A percentile compares a stretch with the other conserved stretches of the same genome.
Conservation (phyloP, 2,888 invertebrate species). For the Mantis religiosa region DNA sequence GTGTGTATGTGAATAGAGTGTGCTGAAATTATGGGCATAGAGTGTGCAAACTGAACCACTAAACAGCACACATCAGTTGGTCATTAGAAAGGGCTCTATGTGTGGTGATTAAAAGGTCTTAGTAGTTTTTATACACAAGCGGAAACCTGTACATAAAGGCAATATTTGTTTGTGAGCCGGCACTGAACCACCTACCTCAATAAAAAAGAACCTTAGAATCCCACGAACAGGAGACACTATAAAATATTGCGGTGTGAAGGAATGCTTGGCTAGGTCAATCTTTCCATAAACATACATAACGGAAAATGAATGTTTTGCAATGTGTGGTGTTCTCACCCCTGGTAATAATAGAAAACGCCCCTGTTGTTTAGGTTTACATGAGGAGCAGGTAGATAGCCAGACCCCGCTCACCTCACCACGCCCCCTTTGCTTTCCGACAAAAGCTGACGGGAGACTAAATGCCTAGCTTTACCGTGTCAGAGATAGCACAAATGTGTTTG, state of each 20-base stretch:
- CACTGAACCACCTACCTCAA: no score
- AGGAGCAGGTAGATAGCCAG: not conserved
- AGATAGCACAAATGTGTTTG: constrained; percentile 31
- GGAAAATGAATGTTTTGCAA: not conserved
- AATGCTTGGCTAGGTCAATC: not conserved
- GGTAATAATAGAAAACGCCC: not conserved
- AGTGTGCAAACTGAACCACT: no score
- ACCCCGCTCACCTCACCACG: not conserved
- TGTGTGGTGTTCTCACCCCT: not conserved
- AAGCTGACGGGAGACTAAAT: constrained; percentile 24
- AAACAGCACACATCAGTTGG: no score
- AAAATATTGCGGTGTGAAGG: not conserved
- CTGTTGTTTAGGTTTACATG: not conserved
- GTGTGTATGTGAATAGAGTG: no score
- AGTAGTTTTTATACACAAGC: no score
- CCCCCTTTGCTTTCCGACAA: not conserved
- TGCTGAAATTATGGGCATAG: no score
- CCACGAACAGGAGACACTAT: no score
- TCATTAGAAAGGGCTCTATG: no score
- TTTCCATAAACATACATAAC: not conserved
- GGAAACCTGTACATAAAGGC: no score
- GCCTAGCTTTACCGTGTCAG: constrained; percentile 27
- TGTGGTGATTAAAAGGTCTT: no score
- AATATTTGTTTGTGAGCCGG: no score
- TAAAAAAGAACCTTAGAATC: no score